Base-by-base conservation (phyloP, 1,140 invertebrate species). In the Tetragonula clypearis region DNA sequence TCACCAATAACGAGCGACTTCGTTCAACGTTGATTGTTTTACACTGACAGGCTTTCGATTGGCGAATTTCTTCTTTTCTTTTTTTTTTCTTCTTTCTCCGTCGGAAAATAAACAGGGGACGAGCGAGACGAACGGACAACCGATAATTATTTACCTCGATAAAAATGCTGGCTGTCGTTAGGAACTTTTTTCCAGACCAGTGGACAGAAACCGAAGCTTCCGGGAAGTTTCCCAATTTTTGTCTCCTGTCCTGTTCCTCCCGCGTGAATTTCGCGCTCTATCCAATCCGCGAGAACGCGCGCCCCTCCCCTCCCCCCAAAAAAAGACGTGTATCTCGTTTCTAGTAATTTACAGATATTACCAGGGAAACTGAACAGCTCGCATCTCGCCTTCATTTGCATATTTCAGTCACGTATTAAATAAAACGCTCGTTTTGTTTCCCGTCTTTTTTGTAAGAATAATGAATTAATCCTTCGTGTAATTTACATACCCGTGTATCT, bases 201-300 rank as follows among this genome's bases (percentile, higher is more conserved):
- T 35, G 80, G 71, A 82, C 72, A 74, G 80, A 75, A 58, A 82
- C 80, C 49, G 69, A 56, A 35, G 49, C 60, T 55, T 82, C 72
- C 80, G 58, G 71, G 72, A 82, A 82, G 80, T 82, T 82, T 82
- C 80, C 80, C 72, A 82, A 82, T 82, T 82, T 74, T 62, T 19
- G 71, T n/a, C n/a, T 30, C 56, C n/a, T 73, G 74, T 60, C n/a
- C n/a, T n/a, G 17, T 21, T 35, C 23, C 23, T 26, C 14, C 19
- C 49, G 71, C 15, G 23, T 2, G 71, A 53, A 49, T 71, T 49
- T 49, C 35, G 69, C 69, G 35, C 21, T 12, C 23, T 71, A 8
- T 23, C 41, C 69, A 15, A 3, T 23, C 19, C 69, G 30, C 68
- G 35, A 21, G 30, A 35, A 69, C 26, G 11, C 11, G 30, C 30